Evolutionary conservation across 2,113 vertebrate species (phyloP).

Genomic region (Nannobrachium achirus): DNA sequence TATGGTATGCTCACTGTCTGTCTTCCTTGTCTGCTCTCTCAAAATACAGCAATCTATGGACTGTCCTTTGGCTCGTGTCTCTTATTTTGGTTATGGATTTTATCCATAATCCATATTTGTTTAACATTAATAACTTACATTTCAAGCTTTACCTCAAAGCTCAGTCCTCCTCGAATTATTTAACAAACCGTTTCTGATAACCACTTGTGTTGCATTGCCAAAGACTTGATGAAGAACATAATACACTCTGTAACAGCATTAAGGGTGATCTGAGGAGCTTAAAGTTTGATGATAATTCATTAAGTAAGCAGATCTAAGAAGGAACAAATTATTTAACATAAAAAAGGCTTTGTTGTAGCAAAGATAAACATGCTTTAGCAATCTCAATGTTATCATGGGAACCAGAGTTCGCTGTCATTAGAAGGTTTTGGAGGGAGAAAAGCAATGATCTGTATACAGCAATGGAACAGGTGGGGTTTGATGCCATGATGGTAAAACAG

Average conservation of each 20-base stretch:
- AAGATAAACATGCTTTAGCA: conserved; percentile 70
- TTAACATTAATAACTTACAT: too few relatives aligned
- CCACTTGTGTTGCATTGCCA: conserved; percentile 68
- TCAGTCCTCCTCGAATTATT: conserved; percentile 27
- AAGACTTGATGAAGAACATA: conserved; percentile 31
- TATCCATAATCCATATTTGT: too few relatives aligned
- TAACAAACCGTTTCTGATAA: conserved; percentile 60
- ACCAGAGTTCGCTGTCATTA: conserved; percentile 53
- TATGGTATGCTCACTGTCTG: too few relatives aligned
- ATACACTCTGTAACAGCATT: conserved; percentile 49
- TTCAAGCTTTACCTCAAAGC: conserved; percentile 25
- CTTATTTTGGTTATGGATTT: too few relatives aligned
- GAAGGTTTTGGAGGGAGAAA: conserved; percentile 39
- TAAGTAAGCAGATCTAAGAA: conserved; percentile 48
- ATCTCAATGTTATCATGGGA: conserved; percentile 66
- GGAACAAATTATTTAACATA: conserved; percentile 38
- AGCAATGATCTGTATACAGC: conserved; percentile 24
- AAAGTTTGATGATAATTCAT: conserved; percentile 67
- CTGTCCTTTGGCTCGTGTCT: too few relatives aligned
- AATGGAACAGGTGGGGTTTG: conserved; percentile 52
- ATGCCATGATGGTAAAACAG: conserved; percentile 37
- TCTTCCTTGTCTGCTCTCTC: too few relatives aligned
- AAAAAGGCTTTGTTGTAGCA: conserved; percentile 70
- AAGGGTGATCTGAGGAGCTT: conserved; percentile 48
- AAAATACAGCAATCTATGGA: too few relatives aligned